A percentile compares a stretch with the other conserved stretches of the same genome.
These are phyloP conservation scores for Brenthis ino DNA, from an alignment of 2,888 invertebrate genomes.

Conservation along the genomic window DNA sequence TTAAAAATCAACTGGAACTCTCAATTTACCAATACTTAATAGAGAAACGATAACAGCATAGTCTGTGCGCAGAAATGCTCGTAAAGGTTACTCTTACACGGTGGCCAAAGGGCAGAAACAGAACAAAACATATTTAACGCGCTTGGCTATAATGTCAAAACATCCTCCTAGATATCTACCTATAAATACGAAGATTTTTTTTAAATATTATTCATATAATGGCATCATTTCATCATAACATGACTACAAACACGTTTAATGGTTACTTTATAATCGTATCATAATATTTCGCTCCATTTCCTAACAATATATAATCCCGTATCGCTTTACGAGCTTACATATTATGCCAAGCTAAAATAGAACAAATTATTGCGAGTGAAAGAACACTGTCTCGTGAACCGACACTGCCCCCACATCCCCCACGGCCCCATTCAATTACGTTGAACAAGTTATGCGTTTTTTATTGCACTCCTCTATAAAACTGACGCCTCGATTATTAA, in stretches of 20 bases:
- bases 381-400: constrained; percentile 42
- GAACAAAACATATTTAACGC: constrained; percentile 31
- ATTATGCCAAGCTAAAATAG: constrained; percentile 45
- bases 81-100: constrained; percentile 39
- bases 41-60: constrained; percentile 26
- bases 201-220: constrained; percentile 9
- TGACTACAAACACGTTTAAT: constrained; percentile 18
- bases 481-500: constrained; percentile 65
- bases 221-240: constrained; percentile 35
- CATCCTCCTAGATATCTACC: constrained; percentile 5
- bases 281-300: constrained; percentile 44
- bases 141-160: constrained; percentile 30
- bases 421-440: constrained; percentile 69
- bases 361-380: constrained; percentile 43
- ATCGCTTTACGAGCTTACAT: constrained; percentile 51
- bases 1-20: not conserved
- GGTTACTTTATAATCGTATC: constrained; percentile 29
- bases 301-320: constrained; percentile 55
- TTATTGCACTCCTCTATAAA: constrained; percentile 73
- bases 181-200: constrained; percentile 1
- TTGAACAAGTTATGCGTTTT: constrained; percentile 73
- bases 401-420: constrained; percentile 47
- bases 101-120: constrained; percentile 36
- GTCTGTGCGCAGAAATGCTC: constrained; percentile 30
- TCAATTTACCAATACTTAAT: constrained; percentile 15